Evolutionary conservation across 64 coral and sea anemone genomes (phyloP).

Genomic region (Platygyra sinensis): DNA sequence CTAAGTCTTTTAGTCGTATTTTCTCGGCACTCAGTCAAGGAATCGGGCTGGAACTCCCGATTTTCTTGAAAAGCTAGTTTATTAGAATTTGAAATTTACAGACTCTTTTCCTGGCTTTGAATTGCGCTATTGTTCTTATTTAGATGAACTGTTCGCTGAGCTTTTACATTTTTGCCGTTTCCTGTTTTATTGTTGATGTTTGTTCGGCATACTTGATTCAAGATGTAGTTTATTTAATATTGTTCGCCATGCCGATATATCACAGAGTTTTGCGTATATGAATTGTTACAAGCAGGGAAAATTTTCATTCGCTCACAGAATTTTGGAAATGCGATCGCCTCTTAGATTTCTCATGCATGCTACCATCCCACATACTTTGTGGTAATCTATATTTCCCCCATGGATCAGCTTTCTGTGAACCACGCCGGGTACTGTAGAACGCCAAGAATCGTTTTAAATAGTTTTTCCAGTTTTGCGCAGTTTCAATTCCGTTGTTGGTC

Average conservation of each 20-base stretch:
- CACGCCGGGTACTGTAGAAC: not conserved
- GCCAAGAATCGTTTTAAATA: not conserved
- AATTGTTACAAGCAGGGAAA: not conserved
- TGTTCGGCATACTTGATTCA: not conserved
- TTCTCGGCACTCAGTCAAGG: not conserved
- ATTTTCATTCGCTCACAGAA: not conserved
- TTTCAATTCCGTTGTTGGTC: not conserved
- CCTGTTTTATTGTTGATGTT: not conserved
- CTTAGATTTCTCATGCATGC: too few relatives aligned
- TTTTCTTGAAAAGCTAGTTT: not conserved
- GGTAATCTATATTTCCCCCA: constrained; percentile 28
- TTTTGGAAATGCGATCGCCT: not conserved
- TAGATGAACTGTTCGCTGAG: not conserved
- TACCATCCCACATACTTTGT: not conserved
- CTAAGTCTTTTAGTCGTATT: not conserved
- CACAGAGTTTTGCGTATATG: not conserved
- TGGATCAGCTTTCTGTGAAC: constrained; percentile 10
- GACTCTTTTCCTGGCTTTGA: not conserved
- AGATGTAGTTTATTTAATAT: not conserved
- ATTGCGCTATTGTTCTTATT: constrained; percentile 17
- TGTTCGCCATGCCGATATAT: not conserved
- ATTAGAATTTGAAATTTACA: not conserved
- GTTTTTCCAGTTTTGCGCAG: not conserved
- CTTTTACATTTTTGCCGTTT: not conserved
- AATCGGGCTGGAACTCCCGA: not conserved